These are phyloP conservation scores for Opisthograptis luteolata DNA, from an alignment of 2,888 invertebrate species.

Conservation along the genomic window DNA sequence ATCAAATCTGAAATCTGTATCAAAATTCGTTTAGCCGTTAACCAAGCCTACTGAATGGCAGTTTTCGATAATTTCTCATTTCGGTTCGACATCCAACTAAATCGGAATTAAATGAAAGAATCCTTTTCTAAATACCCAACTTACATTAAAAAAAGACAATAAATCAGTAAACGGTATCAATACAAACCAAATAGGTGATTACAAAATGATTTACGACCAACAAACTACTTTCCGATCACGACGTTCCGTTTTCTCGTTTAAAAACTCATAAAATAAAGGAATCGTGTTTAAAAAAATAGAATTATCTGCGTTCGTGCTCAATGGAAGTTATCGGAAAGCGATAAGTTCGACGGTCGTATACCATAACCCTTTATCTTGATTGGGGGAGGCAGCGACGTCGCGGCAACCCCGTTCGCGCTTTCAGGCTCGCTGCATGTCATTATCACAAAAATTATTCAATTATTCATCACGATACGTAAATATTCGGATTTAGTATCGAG, in stretches of 20 bases:
- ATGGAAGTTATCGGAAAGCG: slow-evolving; percentile 74
- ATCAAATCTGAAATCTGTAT: no score
- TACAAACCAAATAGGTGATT: slow-evolving; percentile 34
- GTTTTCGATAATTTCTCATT: no score
- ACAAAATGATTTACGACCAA: slow-evolving; percentile 37
- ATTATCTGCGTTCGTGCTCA: slow-evolving; percentile 65
- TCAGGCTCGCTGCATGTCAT: slow-evolving; percentile 59
- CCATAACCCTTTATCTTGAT: slow-evolving; percentile 79
- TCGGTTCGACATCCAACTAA: no score
- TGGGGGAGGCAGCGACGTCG: slow-evolving; percentile 68
- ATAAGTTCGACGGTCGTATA: slow-evolving; percentile 56
- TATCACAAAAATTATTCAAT: slow-evolving; percentile 72
- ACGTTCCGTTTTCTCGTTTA: slow-evolving; percentile 36
- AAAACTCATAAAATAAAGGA: slow-evolving; percentile 46
- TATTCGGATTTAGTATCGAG: slow-evolving; percentile 23
- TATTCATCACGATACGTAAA: slow-evolving; percentile 56
- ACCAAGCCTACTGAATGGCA: no score
- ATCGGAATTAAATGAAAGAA: slow-evolving; percentile 11
- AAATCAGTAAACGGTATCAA: slow-evolving; percentile 29
- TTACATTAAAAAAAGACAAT: slow-evolving; percentile 24
- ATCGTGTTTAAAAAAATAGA: slow-evolving; percentile 44
- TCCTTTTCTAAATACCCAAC: slow-evolving; percentile 13
- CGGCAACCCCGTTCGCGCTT: slow-evolving; percentile 40
- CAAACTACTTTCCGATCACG: slow-evolving; percentile 31
- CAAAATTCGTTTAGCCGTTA: no score